Evolutionary conservation across 2,797 vertebrate species (phyloP).

Genomic region (Rousettus madagascariensis): DNA sequence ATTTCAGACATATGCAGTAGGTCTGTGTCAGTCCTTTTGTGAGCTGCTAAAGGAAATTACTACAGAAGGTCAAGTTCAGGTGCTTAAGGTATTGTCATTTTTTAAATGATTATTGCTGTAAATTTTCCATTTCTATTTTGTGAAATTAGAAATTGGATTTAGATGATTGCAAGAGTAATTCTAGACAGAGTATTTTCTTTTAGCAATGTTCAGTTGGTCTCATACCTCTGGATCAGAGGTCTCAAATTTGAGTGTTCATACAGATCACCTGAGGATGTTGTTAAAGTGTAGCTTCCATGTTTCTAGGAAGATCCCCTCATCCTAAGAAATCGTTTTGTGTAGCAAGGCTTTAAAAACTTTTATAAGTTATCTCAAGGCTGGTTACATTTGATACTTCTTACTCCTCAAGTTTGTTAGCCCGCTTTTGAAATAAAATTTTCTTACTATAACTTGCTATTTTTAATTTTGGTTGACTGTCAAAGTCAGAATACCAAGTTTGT

Average conservation of each 20-base stretch:
- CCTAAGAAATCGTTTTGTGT: neutral
- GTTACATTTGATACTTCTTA: neutral
- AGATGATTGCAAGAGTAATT: neutral
- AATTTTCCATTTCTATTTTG: slow-evolving; percentile 7
- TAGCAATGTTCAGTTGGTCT: neutral
- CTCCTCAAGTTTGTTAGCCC: neutral
- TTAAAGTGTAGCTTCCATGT: neutral
- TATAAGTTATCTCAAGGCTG: neutral
- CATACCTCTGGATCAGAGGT: neutral
- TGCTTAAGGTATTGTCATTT: slow-evolving; percentile 90
- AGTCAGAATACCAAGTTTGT: neutral
- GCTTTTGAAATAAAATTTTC: neutral
- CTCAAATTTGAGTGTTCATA: neutral
- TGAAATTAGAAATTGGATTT: neutral
- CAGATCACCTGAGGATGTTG: neutral
- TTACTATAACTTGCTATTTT: neutral
- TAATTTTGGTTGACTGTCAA: neutral
- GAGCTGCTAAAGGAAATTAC: slow-evolving; percentile 91
- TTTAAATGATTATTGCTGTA: neutral
- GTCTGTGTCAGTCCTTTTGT: slow-evolving; percentile 91
- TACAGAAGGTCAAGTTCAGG: slow-evolving; percentile 94
- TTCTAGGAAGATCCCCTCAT: neutral
- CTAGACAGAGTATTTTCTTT: slow-evolving; percentile 8
- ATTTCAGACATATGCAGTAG: slow-evolving; percentile 90
- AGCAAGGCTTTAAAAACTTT: neutral